A percentile compares a stretch with the other conserved stretches of the same genome.
Evolutionary conservation across 2,113 vertebrate species (phyloP).

Genomic region (Clinocottus analis): DNA sequence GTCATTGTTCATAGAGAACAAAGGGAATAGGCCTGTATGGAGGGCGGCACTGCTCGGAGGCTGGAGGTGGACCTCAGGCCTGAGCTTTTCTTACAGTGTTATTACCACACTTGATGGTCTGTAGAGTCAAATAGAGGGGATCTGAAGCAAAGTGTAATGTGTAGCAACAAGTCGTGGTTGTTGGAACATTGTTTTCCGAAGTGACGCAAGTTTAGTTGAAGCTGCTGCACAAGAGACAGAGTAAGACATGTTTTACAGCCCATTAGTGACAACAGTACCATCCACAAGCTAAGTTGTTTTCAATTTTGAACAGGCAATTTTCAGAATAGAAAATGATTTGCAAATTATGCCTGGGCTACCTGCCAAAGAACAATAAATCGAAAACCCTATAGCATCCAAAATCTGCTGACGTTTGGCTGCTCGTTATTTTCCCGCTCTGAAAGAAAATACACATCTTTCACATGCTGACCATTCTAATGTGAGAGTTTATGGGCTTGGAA

Average conservation of each 20-base stretch:
- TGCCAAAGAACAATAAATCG: background rate
- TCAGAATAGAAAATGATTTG: background rate
- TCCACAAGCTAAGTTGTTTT: background rate
- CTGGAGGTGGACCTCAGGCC: constrained; percentile 3
- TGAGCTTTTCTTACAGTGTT: constrained; percentile 21
- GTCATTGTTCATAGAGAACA: constrained; percentile 74
- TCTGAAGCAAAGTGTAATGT: constrained; percentile 14
- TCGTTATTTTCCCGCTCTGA: background rate
- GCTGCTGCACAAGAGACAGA: background rate
- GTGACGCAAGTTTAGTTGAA: background rate
- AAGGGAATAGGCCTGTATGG: constrained; percentile 54
- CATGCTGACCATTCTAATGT: constrained; percentile 1
- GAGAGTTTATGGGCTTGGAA: background rate
- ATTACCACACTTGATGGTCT: constrained; percentile 26
- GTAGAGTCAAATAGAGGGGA: background rate
- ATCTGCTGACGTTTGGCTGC: background rate
- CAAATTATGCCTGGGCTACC: background rate
- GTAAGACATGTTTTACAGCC: background rate
- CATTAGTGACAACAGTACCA: background rate
- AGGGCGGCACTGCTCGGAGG: constrained; percentile 58
- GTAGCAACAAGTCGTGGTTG: constrained; percentile 11
- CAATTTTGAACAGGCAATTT: background rate
- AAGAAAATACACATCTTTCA: background rate
- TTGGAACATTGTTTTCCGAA: background rate
- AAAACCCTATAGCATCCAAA: background rate